Conservation (phyloP, 2,113 vertebrate species). For the Cyanoramphus novaezelandiae region DNA sequence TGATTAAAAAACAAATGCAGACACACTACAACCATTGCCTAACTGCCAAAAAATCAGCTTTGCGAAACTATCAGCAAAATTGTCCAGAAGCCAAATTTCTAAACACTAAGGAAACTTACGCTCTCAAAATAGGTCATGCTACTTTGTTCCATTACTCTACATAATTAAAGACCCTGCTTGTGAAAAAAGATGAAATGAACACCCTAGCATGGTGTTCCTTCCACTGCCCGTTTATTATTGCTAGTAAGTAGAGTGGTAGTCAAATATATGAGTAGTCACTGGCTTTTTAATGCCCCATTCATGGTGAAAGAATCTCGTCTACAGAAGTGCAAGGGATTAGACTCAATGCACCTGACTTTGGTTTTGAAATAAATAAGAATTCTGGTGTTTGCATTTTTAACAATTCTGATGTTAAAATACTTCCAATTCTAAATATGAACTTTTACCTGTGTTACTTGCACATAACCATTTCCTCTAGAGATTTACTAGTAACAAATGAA, state of each 20-base stretch:
- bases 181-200: neutral
- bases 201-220: neutral
- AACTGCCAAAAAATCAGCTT: constrained; percentile 37
- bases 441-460: neutral
- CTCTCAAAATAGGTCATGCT: constrained; percentile 11
- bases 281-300: neutral
- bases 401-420: neutral
- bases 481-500: neutral
- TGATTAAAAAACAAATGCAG: constrained; percentile 47
- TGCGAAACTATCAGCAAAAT: constrained; percentile 43
- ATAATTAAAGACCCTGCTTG: constrained; percentile 8
- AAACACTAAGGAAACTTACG: neutral
- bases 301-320: neutral
- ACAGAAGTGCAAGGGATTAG: neutral
- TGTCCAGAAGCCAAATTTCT: constrained; percentile 38
- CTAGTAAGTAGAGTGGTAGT: neutral
- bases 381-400: neutral
- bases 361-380: neutral
- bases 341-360: neutral
- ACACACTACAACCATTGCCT: neutral
- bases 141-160: neutral
- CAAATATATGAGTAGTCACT: neutral
- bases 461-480: neutral
- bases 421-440: neutral
- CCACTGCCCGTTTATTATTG: neutral